A percentile compares a stretch with the other conserved stretches of the same genome.
Evolutionary conservation across 2,113 vertebrate genomes (phyloP).

Genomic region (Murina feae): DNA sequence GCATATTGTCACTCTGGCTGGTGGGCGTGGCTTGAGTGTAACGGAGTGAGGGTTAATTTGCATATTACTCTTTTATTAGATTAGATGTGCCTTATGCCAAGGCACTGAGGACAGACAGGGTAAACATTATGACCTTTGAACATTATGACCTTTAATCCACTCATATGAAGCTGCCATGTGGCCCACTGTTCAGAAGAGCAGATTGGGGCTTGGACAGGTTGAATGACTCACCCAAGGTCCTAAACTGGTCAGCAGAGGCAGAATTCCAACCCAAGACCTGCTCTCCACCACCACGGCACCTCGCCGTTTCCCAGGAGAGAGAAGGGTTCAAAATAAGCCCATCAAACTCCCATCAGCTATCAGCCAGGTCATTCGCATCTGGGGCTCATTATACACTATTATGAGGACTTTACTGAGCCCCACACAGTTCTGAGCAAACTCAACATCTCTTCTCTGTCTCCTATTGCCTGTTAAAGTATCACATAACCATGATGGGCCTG

Average conservation of each 20-base stretch:
- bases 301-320: background rate
- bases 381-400: background rate
- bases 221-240: background rate
- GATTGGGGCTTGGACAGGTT: background rate
- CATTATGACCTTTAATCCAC: background rate
- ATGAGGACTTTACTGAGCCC: background rate
- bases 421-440: background rate
- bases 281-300: background rate
- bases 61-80: no score
- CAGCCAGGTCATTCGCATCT: background rate
- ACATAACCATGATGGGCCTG: background rate
- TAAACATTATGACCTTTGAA: no score
- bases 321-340: background rate
- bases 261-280: background rate
- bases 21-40: no score
- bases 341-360: background rate
- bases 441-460: background rate
- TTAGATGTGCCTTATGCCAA: background rate
- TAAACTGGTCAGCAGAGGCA: background rate
- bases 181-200: background rate
- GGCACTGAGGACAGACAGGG: no score
- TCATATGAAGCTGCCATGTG: background rate
- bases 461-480: background rate
- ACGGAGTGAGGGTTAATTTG: no score
- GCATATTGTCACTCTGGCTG: no score